Conservation (phyloP, 2,113 vertebrate species). For the Isichthys henryi region DNA sequence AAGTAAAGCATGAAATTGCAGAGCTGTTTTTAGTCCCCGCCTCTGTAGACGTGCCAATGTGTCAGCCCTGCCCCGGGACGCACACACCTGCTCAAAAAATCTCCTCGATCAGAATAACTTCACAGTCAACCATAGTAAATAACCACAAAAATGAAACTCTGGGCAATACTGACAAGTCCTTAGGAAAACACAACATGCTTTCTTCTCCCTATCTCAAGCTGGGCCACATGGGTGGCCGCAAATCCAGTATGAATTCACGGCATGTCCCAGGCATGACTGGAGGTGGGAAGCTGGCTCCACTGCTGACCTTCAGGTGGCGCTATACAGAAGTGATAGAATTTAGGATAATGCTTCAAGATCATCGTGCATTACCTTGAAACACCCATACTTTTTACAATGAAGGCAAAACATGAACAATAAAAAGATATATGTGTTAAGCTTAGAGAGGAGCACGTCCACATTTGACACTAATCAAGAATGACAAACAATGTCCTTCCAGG, state of each 20-base stretch:
- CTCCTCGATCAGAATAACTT: constrained; percentile 33
- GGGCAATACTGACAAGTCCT: constrained; percentile 35
- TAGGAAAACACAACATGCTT: constrained; percentile 39
- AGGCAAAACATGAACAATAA: background rate
- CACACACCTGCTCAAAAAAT: constrained; percentile 50
- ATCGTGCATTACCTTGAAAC: background rate
- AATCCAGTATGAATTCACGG: constrained; percentile 29
- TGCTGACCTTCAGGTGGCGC: background rate
- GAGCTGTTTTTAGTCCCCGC: constrained; percentile 49
- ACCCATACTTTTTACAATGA: background rate
- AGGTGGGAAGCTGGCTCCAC: background rate
- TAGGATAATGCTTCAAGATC: background rate
- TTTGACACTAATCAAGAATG: background rate
- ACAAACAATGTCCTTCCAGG: background rate
- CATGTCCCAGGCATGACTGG: background rate
- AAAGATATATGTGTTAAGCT: background rate
- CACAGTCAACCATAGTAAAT: constrained; percentile 46
- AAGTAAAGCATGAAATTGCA: constrained; percentile 53
- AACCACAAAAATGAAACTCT: constrained; percentile 43
- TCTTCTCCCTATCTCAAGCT: constrained; percentile 36
- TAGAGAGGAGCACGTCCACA: background rate
- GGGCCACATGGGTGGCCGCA: constrained; percentile 55
- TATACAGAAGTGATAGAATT: background rate
- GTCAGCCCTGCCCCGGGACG: constrained; percentile 32
- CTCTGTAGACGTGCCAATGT: constrained; percentile 54